A percentile compares a stretch with the other conserved stretches of the same genome.
Evolutionary conservation across 2,888 invertebrate species (phyloP).

Genomic region (Cheilosia scutellata): DNA sequence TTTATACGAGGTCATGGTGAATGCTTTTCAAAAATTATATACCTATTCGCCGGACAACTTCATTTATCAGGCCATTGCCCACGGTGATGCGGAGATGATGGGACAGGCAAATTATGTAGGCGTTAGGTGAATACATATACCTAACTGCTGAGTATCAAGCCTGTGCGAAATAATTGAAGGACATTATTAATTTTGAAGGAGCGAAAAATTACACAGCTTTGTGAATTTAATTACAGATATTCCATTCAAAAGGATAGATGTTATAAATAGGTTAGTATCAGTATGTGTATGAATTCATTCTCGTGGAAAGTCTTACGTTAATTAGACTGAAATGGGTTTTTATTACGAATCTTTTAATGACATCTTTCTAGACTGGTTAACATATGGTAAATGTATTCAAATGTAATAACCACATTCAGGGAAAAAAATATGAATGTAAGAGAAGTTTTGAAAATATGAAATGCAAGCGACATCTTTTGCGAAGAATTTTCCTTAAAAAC

Average conservation of each 20-base stretch:
- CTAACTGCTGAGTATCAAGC: no score
- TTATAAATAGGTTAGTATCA: neutral
- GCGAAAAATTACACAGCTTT: neutral
- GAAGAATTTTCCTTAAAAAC: no score
- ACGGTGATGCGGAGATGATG: neutral
- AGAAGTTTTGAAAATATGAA: no score
- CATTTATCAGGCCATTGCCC: neutral
- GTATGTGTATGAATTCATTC: no score
- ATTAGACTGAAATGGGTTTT: no score
- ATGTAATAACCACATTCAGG: no score
- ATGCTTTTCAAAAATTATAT: neutral
- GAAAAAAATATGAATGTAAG: no score
- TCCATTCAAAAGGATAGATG: neutral
- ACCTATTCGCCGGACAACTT: neutral
- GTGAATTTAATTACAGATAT: neutral
- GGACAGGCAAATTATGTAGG: neutral
- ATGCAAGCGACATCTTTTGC: no score
- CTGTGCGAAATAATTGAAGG: neutral
- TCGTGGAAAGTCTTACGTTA: no score
- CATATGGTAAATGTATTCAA: no score
- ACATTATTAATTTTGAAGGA: neutral
- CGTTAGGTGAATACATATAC: neutral
- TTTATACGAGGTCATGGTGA: neutral
- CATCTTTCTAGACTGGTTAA: neutral
- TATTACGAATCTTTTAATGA: neutral